A percentile compares a stretch with the other conserved stretches of the same genome.
These are phyloP conservation scores for Drosophila albomicans DNA, from an alignment of 1,140 invertebrate genomes.

Conservation along the genomic window DNA sequence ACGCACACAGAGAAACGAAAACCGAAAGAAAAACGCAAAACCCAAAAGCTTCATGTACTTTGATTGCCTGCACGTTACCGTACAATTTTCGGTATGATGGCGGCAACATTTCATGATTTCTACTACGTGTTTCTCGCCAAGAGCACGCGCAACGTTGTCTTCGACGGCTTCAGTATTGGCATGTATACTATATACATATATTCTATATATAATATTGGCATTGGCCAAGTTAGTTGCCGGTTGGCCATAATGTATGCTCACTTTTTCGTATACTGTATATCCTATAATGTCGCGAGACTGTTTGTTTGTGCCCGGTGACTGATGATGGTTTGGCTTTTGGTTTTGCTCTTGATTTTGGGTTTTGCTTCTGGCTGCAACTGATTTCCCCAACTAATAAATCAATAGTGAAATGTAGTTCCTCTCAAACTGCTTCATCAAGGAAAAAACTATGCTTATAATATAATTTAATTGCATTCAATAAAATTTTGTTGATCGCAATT, in stretches of 20 bases:
- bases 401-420: conserved; percentile 43
- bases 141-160: conserved; percentile 60
- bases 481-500: too few species aligned
- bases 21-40: background rate
- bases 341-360: conserved; percentile 37
- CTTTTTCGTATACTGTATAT: conserved; percentile 45
- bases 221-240: conserved; percentile 30
- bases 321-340: conserved; percentile 67
- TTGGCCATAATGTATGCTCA: conserved; percentile 57
- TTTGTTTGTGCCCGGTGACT: conserved; percentile 73
- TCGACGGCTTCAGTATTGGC: background rate
- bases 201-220: too few species aligned
- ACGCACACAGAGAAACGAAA: too few species aligned
- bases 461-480: too few species aligned
- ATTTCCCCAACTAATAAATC: conserved; percentile 60
- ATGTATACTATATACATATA: too few species aligned
- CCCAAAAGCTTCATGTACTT: conserved; percentile 61
- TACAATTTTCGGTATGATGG: conserved; percentile 83
- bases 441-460: background rate
- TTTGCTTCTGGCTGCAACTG: conserved; percentile 17
- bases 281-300: conserved; percentile 23
- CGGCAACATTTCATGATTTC: conserved; percentile 84
- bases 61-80: conserved; percentile 83
- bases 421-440: conserved; percentile 2
- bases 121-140: conserved; percentile 73